Evolutionary conservation across 2,888 invertebrate genomes (phyloP), one percentile per base, ranked within the genome.

Genomic region (Phaonia tiefii): DNA sequence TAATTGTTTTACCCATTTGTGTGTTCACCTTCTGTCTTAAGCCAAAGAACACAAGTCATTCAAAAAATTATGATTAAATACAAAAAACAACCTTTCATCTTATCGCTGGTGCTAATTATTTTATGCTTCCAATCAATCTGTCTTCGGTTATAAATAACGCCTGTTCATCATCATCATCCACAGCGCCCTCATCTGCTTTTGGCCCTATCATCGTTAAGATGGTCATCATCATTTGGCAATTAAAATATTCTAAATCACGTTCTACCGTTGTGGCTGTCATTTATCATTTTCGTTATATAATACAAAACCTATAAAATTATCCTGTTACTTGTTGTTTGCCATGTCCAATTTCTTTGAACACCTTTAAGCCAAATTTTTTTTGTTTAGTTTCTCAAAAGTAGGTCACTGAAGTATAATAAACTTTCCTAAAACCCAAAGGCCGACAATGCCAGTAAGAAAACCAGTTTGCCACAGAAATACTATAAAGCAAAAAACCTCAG

Each of bases 391-490:
- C 13, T 31, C 37, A 63, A 81, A 81, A 81, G 63, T 81, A 72
- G 81, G 81, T 81, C 81, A 81, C 49, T 39, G 15, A 39, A 69
- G 75, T 72, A 78, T 81, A 81, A 81, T 81, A 81, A 81, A 81
- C 81, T 75, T 75, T 81, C 56, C 81, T 78, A 11, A 56, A 74
- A 74, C 37, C 51, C 31, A 39, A 74, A 39, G 15, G 31, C 31
- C 31, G 31, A n/a, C 22, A 25, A 37, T n/a, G 49, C 13, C 10
- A 72, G 44, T 22, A 3, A 5, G 31, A 3, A 80, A 77, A 78
- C 81, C 78, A 72, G 80, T 80, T 71, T 58, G 60, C 60, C 20
- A 60, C 72, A 65, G 49, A 63, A 65, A 73, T 44, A 37, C 11
- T 7, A 22, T 13, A 71, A 7, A 46, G 13, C 15, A 22, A 54